Conservation (phyloP, 2,888 invertebrate species). For the Gari tellinella region DNA sequence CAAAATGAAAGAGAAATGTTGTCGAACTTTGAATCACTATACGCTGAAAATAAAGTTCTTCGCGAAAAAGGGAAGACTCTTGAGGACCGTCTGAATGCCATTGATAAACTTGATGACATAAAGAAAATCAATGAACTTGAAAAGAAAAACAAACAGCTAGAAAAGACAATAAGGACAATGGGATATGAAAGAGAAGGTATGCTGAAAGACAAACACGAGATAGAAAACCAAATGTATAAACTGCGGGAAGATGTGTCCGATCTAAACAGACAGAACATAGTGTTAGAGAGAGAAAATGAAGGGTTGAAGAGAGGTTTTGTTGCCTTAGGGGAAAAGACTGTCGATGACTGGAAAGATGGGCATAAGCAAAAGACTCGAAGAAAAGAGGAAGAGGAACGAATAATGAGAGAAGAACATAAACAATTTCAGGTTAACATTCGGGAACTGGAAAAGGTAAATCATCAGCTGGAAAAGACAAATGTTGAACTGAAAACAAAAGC, state of each 20-base stretch:
- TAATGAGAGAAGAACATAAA: slow-evolving; percentile 46
- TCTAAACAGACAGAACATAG: slow-evolving; percentile 42
- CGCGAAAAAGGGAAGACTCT: slow-evolving; percentile 51
- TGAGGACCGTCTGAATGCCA: slow-evolving; percentile 50
- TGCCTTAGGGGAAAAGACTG: slow-evolving; percentile 51
- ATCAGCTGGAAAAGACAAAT: slow-evolving; percentile 46
- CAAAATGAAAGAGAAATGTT: slow-evolving; percentile 54
- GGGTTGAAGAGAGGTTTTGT: slow-evolving; percentile 53
- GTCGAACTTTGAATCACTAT: slow-evolving; percentile 54
- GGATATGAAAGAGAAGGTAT: slow-evolving; percentile 55
- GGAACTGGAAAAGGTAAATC: slow-evolving; percentile 35
- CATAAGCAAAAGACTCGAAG: slow-evolving; percentile 45
- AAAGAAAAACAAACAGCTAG: slow-evolving; percentile 49
- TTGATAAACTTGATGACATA: slow-evolving; percentile 54
- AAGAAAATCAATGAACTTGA: slow-evolving; percentile 56
- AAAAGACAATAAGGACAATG: slow-evolving; percentile 50
- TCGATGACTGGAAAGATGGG: slow-evolving; percentile 51
- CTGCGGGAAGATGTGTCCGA: slow-evolving; percentile 49
- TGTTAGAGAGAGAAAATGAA: slow-evolving; percentile 54
- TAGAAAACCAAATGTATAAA: slow-evolving; percentile 50
- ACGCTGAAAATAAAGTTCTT: slow-evolving; percentile 55
- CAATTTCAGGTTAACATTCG: slow-evolving; percentile 35
- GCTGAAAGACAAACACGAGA: slow-evolving; percentile 41
- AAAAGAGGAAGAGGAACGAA: slow-evolving; percentile 52
- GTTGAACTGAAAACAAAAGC: slow-evolving; percentile 45